Base-by-base conservation (phyloP, 2,888 invertebrate genomes). In the Dastarcus helophoroides region DNA sequence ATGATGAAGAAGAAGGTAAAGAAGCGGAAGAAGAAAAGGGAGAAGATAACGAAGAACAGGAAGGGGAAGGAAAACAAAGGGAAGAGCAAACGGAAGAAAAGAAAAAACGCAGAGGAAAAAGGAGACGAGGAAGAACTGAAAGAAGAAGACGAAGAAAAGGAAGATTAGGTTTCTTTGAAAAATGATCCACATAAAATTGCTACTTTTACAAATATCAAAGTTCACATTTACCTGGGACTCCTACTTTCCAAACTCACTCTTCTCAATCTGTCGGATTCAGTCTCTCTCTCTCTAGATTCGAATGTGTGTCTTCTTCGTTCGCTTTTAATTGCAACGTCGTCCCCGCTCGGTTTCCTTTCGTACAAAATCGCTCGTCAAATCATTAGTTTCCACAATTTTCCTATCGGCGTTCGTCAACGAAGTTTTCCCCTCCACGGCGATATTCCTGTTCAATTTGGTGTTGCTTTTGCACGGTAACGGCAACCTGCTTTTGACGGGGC, bases 231-330 rank as follows among this genome's bases (percentile, higher is more conserved):
- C 60, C 56, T 54, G 13, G 58, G 52, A 43, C 56, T 56, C 37
- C 49, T 51, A 32, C 44, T 50, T 24, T 60, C 60, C 40, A 61
- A 48, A 44, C 60, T 60, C 21, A 54, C 47, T 37, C 59, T 50
- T 29, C 51, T 50, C 33, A 53, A 42, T 26, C 50, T 37, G n/a
- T 56, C 56, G 16, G 42, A 32, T 21, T 56, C 58, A 21, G 45
- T 39, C 33, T 56, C 57, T 30, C 55, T 40, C 24, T 53, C 53
- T 25, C 52, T 47, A 14, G 46, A 43, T 14, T 57, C 56, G 31
- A 43, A 57, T 5, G 56, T 56, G 33, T 59, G 57, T 31, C 59
- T 42, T 28, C 53, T 44, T 26, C 47, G 45, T 35, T 52, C 54
- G 29, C 44, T 49, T 35, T 45, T 50, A 10, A 37, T 22, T 9